Conservation (phyloP, 1,140 invertebrate genomes). For the Odontomachus brunneus region DNA sequence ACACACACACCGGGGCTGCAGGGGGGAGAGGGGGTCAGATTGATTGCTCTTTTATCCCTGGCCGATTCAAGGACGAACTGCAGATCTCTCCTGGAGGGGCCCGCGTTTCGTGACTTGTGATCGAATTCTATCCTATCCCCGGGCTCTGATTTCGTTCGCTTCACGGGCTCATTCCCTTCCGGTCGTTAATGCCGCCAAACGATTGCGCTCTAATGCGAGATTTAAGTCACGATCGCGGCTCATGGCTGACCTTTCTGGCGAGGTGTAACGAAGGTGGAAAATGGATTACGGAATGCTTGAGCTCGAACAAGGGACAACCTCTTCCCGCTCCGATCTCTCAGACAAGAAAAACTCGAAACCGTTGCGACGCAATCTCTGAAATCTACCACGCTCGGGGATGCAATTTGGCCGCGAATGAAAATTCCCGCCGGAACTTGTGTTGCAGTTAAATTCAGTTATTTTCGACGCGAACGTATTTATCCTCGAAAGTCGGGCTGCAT, state of each 20-base stretch:
- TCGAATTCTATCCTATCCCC: slow-evolving; percentile 34
- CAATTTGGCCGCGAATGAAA: too few relatives aligned
- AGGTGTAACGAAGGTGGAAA: neutral
- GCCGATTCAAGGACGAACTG: slow-evolving; percentile 60
- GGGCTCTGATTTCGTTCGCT: slow-evolving; percentile 35
- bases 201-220: slow-evolving; percentile 22
- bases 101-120: slow-evolving; percentile 57
- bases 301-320: neutral
- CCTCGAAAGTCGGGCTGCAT: too few relatives aligned
- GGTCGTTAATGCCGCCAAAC: slow-evolving; percentile 24
- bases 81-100: slow-evolving; percentile 24
- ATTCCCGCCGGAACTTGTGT: too few relatives aligned
- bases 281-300: neutral
- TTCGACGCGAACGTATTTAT: neutral
- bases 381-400: neutral
- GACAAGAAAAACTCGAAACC: neutral
- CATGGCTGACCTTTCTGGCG: neutral
- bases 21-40: slow-evolving; percentile 55
- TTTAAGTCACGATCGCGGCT: slow-evolving; percentile 31
- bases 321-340: neutral
- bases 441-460: neutral
- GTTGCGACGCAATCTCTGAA: neutral
- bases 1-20: too few relatives aligned
- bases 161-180: slow-evolving; percentile 27
- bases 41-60: slow-evolving; percentile 72